phyloP scores from a whole-genome alignment of 2,113 vertebrate genomes.

The Arenaria interpres region DNA sequence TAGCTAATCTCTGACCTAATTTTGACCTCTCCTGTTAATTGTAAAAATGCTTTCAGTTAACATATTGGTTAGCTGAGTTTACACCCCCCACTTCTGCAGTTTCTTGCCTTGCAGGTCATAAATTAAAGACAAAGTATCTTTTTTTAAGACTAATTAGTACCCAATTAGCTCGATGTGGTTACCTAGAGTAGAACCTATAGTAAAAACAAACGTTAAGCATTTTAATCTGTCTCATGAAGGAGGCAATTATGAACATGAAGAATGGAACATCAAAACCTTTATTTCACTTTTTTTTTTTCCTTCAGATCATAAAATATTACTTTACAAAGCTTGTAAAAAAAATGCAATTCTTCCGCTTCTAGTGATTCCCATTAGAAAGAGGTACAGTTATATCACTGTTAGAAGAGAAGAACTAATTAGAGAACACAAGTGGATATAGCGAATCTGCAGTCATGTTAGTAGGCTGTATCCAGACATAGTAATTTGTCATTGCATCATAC shows the following conservation, averaged over 20 bases:
- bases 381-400: neutral
- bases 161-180: neutral
- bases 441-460: neutral
- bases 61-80: neutral
- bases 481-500: neutral
- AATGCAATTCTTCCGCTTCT: neutral
- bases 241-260: neutral
- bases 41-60: conserved; percentile 4
- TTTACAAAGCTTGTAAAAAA: neutral
- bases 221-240: neutral
- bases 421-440: neutral
- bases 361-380: neutral
- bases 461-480: neutral
- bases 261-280: neutral
- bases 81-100: neutral
- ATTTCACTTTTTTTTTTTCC: neutral
- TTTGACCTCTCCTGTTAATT: conserved; percentile 28
- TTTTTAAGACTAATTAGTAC: neutral
- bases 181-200: neutral
- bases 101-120: conserved; percentile 2
- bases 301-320: neutral
- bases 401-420: neutral
- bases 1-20: conserved; percentile 5
- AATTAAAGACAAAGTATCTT: conserved; percentile 8
- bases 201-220: neutral